Conservation (phyloP, 2,113 vertebrate genomes). For the Cyanoderma ruficeps region DNA sequence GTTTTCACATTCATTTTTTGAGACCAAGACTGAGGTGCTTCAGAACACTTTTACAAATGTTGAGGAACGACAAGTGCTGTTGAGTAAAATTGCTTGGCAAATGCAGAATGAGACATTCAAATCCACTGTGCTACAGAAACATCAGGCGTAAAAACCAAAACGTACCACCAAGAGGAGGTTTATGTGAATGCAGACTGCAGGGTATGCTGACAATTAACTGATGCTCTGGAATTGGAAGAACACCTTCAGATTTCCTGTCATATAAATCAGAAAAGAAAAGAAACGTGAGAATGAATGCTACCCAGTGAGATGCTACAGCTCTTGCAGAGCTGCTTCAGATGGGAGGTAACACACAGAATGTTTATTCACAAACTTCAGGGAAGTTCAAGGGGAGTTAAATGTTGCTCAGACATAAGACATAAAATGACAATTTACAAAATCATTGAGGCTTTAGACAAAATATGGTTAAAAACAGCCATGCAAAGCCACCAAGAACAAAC, state of each 20-base stretch:
- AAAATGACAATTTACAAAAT: background rate
- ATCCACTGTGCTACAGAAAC: background rate
- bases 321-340: background rate
- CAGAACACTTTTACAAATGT: background rate
- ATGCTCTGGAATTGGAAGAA: slow-evolving; percentile 77
- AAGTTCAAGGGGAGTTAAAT: background rate
- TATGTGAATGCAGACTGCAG: slow-evolving; percentile 92
- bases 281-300: background rate
- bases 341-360: background rate
- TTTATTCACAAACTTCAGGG: background rate
- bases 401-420: background rate
- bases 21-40: background rate
- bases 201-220: slow-evolving; percentile 90
- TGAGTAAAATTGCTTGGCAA: background rate
- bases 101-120: background rate
- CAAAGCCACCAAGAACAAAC: background rate
- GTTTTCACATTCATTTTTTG: background rate
- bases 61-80: background rate
- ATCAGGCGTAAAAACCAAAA: background rate
- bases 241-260: slow-evolving; percentile 64
- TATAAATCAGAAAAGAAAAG: background rate
- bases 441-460: background rate
- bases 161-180: slow-evolving; percentile 89
- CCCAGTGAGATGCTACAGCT: background rate
- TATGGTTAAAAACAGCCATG: background rate